Base-by-base conservation (phyloP, 2,888 invertebrate species). In the Drepana falcataria region DNA sequence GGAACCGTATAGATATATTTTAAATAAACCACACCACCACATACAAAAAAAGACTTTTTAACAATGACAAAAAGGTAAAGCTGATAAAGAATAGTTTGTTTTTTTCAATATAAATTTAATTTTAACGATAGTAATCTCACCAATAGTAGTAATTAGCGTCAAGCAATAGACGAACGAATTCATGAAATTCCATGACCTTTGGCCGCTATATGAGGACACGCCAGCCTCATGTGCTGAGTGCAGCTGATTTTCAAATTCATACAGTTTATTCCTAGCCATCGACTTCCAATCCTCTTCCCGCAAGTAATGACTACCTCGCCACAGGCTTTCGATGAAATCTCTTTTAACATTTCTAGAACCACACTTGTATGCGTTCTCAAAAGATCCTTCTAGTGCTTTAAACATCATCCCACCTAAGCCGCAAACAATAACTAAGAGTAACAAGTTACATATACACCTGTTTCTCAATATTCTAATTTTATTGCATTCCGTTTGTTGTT, bases 241-340 rank as follows among this genome's bases (percentile, higher is more conserved):
- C 41, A 98, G 85, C 75, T 97, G 96, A 60, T 96, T 94, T 80
- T 98, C 98, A 75, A 98, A 98, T 61, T 94, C 95, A 76, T 94
- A 93, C 54, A 98, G 81, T 76, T 95, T 95, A 65, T 93, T 93
- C 55, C 97, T 92, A 0, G 97, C 97, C 88, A 95, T 92, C 7
- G 95, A 95, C 74, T 97, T 97, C 97, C 97, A 97, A 74, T 97
- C 97, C 52, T 97, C 97, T 79, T 97, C 97, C 54, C 95, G 93
- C 84, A 96, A 87, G 73, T 95, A 94, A 78, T 96, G 96, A 80
- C 96, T 96, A 57, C 94, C 93, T 53, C 93, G 91, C 96, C 97
- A 97, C 48, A 98, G 91, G 59, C 93, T 92, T 71, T 97, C 96
- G 56, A 97, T 94, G 65, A 97, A 96, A 79, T 96, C 96, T 3